These are phyloP conservation scores for Bungarus multicinctus DNA, from an alignment of 2,113 vertebrate species.

Conservation along the genomic window DNA sequence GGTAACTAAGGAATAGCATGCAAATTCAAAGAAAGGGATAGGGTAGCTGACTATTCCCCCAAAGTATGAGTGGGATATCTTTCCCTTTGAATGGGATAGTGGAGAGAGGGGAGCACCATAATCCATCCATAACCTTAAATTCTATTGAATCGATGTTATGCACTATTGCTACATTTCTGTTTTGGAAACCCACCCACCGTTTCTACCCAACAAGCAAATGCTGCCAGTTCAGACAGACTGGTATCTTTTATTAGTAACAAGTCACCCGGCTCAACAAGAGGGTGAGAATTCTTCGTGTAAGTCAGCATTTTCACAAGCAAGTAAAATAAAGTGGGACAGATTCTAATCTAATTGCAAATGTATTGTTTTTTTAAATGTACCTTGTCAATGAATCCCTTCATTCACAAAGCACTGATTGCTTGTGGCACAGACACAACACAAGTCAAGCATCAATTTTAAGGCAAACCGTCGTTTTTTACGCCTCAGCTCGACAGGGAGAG, in stretches of 20 bases:
- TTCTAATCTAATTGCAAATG: constrained; percentile 62
- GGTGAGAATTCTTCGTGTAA: constrained; percentile 28
- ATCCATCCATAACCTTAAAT: not conserved
- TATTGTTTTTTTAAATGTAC: constrained; percentile 43
- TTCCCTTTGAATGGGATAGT: not conserved
- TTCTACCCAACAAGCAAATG: constrained; percentile 41
- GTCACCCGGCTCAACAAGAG: constrained; percentile 31
- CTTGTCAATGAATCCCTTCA: constrained; percentile 49
- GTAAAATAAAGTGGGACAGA: constrained; percentile 57
- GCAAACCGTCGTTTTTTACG: constrained; percentile 26
- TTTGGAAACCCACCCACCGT: not conserved
- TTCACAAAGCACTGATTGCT: constrained; percentile 44
- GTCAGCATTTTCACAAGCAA: constrained; percentile 40
- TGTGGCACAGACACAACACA: constrained; percentile 5
- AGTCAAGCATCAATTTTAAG: not conserved
- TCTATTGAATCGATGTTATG: not conserved
- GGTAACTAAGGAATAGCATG: not conserved
- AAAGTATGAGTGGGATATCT: not conserved
- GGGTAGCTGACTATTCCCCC: not conserved
- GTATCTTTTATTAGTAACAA: constrained; percentile 46
- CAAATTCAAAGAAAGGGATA: not conserved
- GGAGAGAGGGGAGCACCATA: not conserved
- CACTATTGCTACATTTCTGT: not conserved
- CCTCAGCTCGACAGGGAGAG: not conserved
- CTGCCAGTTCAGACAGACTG: constrained; percentile 20